phyloP scores from a whole-genome alignment of 2,888 invertebrate genomes.

The Drosophila testacea region DNA sequence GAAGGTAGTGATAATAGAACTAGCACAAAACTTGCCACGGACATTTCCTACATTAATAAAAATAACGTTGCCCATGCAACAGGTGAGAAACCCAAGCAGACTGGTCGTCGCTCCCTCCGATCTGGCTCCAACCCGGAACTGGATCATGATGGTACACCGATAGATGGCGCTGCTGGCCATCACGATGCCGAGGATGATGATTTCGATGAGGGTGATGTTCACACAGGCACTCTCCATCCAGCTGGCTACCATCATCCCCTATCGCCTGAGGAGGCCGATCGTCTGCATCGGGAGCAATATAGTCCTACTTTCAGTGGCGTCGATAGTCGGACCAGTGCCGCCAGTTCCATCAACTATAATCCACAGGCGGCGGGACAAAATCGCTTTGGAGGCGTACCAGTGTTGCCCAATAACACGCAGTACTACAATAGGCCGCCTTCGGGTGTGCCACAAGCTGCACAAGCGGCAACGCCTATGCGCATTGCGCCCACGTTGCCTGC shows the following conservation, averaged over 20 bases:
- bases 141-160: constrained; percentile 59
- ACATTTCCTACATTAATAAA: constrained; percentile 87
- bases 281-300: constrained; percentile 76
- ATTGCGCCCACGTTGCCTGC: constrained; percentile 60
- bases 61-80: constrained; percentile 70
- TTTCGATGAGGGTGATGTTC: constrained; percentile 67
- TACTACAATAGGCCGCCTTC: constrained; percentile 81
- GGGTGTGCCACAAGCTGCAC: constrained; percentile 48
- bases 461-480: constrained; percentile 56
- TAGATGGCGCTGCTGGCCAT: constrained; percentile 39
- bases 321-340: constrained; percentile 83
- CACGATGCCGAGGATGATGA: constrained; percentile 62
- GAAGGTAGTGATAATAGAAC: constrained; percentile 88
- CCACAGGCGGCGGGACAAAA: constrained; percentile 75
- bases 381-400: constrained; percentile 84
- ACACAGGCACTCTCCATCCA: constrained; percentile 70
- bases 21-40: constrained; percentile 87
- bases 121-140: constrained; percentile 85
- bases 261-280: constrained; percentile 78
- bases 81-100: constrained; percentile 87
- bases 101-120: constrained; percentile 87
- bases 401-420: constrained; percentile 82
- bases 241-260: constrained; percentile 78
- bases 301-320: constrained; percentile 85
- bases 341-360: constrained; percentile 81